These are phyloP conservation scores for Caradrina clavipalpis DNA, from an alignment of 2,888 invertebrate species.

Conservation along the genomic window DNA sequence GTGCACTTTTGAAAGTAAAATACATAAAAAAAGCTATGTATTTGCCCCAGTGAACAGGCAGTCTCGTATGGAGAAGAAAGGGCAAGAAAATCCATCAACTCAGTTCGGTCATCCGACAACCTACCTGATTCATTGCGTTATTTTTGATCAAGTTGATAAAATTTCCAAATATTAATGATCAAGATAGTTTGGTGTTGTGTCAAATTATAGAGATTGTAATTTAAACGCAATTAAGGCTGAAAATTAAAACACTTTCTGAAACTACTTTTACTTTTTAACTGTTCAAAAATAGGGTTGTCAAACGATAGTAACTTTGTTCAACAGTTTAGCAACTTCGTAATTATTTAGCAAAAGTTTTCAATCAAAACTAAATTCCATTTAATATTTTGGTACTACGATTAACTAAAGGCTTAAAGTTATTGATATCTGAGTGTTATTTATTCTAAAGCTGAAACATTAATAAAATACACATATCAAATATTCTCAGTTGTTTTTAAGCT, in stretches of 20 bases:
- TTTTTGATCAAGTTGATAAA: background rate
- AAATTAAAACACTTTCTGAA: background rate
- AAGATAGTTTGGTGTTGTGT: background rate
- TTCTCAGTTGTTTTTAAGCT: conserved; percentile 2
- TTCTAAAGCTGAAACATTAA: conserved; percentile 6
- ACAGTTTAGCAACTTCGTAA: background rate
- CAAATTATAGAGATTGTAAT: background rate
- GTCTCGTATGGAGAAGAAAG: no score
- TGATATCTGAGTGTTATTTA: conserved; percentile 1
- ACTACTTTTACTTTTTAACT: background rate
- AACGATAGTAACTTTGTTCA: background rate
- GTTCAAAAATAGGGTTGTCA: background rate
- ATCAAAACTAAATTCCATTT: conserved; percentile 24
- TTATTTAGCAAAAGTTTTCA: conserved; percentile 9
- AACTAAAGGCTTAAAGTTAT: background rate
- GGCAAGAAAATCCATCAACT: background rate
- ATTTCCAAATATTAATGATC: no score
- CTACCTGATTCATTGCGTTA: background rate
- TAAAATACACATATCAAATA: conserved; percentile 23
- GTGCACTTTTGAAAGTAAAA: no score
- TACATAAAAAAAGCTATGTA: no score
- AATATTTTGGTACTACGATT: conserved; percentile 1
- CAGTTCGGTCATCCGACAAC: background rate
- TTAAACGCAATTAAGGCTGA: background rate
- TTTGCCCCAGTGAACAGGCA: no score